phyloP scores from a whole-genome alignment of 1,140 invertebrate genomes.

The Telenomus remus region DNA sequence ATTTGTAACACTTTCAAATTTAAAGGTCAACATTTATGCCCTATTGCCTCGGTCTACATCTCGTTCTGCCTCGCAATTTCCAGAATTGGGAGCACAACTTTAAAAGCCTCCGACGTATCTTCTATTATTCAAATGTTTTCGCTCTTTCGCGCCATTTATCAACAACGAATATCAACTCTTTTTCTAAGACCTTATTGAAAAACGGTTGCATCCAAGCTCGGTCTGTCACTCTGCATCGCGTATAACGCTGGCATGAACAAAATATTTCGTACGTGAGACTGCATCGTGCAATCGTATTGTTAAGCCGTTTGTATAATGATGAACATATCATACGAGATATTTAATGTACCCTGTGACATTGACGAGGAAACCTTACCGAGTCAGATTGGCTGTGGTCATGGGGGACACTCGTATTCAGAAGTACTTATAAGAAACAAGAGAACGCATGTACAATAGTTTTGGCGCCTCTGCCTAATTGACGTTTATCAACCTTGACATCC shows the following conservation, averaged over 20 bases:
- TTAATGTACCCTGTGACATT: neutral
- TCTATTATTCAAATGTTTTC: no score
- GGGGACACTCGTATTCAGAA: neutral
- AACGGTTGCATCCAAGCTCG: no score
- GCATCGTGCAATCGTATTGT: no score
- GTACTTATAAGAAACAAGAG: constrained; percentile 1
- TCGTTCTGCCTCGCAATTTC: constrained; percentile 1
- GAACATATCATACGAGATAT: constrained; percentile 1
- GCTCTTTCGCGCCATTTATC: no score
- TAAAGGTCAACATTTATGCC: constrained; percentile 17
- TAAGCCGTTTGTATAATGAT: neutral
- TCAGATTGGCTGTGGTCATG: neutral
- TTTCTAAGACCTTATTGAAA: no score
- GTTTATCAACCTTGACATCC: neutral
- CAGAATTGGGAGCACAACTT: no score
- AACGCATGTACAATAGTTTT: neutral
- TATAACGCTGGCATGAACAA: no score
- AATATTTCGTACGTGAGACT: no score
- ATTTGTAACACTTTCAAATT: constrained; percentile 18
- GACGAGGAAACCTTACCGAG: constrained; percentile 4
- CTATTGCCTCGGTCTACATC: neutral
- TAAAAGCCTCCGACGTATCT: no score
- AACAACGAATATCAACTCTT: no score
- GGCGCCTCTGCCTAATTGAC: neutral
- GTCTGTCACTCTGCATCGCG: no score